Base-by-base conservation (phyloP, 2,113 vertebrate genomes). In the Castor canadensis region DNA sequence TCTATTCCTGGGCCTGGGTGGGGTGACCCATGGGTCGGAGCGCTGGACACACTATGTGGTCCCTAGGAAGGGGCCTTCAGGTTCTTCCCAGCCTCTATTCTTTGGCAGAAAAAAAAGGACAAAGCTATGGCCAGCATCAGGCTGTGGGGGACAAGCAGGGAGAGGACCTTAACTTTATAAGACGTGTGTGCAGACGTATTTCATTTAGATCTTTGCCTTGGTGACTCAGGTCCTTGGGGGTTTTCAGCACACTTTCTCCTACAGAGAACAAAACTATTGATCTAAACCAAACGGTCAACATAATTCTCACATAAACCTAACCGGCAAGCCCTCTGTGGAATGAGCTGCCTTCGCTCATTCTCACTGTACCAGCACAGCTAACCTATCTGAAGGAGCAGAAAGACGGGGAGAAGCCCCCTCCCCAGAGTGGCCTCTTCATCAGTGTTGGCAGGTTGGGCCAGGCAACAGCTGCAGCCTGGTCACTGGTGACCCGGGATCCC, bases 251-350 rank as follows among this genome's bases (percentile, higher is more conserved):
- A 67, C 58, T 87, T 89, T 76, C 81, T 87, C 26, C 30, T n/a
- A 56, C 10, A 95, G 35, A 89, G 95, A 69, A 93, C 52, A 79
- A 91, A 93, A 86, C 62, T 93, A 96, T 87, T 76, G 92, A 95
- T 6, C 32, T 62, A 84, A 90, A 72, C 22, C 54, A 62, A 91
- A 86, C 30, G 79, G 62, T 69, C 72, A 90, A 24, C 64, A 30
- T 30, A 43, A 81, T 77, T 60, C 47, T 85, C 72, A 82, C 10
- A 45, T 3, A 9, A 20, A 58, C 26, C 69, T 81, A 66, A 38
- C 71, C 38, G 64, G 35, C 49, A 77, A 45, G 54, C 47, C 66
- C 20, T 67, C 40, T 72, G 60, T 52, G 85, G 80, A 96, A 89
- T 8, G 30, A 75, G 64, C 49, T 35, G 54, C 32, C 30, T 13